Base-by-base conservation (phyloP, 2,113 vertebrate genomes). In the Salminus brasiliensis region DNA sequence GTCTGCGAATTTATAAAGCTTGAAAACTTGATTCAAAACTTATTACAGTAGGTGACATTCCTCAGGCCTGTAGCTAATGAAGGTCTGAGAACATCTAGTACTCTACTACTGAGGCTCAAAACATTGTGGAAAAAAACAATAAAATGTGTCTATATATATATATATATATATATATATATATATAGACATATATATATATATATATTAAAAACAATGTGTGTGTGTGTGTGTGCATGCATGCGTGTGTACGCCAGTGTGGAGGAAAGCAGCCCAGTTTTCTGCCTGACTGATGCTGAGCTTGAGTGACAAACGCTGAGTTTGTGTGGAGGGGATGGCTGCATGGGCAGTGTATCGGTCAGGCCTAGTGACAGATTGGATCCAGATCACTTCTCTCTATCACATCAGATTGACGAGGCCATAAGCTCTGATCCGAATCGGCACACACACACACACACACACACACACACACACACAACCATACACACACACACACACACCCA, bases 331-430 rank as follows among this genome's bases (percentile, higher is more conserved):
- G 29, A 55, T 47, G 30, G n/a, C 36, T 70, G 27, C 25, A 49
- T 18, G 7, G 27, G 32, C 27, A 39, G 27, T 75, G 63, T 59
- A 74, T 75, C 53, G 67, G 52, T 75, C 79, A 74, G 41, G 41
- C n/a, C 62, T 25, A 49, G 47, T 80, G 79, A 75, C 52, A 80
- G 52, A 47, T 30, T 81, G 63, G 39, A 72, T 73, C 60, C 76
- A 70, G 55, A 78, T 71, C 70, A 32, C 5, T 39, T 72, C 49
- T 63, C 65, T 74, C 25, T 67, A 73, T 80, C 78, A 73, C 60
- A 74, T 67, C 43, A 67, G 18, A n/a, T 9, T 65, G 77, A 79
- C 68, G 63, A 47, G 21, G 71, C 53, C 53, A 75, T 75, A 66
- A 70, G 32, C 30, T 75, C 65, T 62, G 68, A 76, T 81, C 39